Conservation (phyloP, 2,888 invertebrate species). For the Tipula confusa region DNA sequence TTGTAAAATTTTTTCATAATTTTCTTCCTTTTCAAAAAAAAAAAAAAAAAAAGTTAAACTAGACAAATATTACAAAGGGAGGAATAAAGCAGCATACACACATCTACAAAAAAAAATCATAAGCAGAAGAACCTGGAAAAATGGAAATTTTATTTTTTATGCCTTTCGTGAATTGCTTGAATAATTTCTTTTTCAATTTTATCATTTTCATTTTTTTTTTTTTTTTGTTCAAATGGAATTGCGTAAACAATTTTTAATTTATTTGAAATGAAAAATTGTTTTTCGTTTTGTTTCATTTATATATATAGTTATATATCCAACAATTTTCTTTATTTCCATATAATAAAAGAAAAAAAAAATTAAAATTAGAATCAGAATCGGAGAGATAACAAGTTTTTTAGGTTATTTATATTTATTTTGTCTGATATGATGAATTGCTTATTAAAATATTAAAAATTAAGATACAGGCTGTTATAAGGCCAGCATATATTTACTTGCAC, state of each 20-base stretch:
- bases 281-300: background rate
- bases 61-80: background rate
- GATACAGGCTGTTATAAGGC: background rate
- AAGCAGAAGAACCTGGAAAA: slow-evolving; percentile 8
- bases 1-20: background rate
- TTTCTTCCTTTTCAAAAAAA: background rate
- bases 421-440: slow-evolving; percentile 20
- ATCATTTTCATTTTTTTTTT: background rate
- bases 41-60: background rate
- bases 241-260: slow-evolving; percentile 25
- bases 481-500: background rate
- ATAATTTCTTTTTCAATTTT: background rate
- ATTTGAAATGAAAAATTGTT: slow-evolving; percentile 25
- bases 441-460: slow-evolving; percentile 20
- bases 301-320: too few species aligned
- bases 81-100: background rate
- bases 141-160: slow-evolving; percentile 14
- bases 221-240: background rate
- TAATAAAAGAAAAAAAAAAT: background rate
- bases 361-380: background rate
- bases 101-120: background rate
- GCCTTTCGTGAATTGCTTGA: background rate
- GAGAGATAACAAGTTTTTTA: background rate
- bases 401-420: background rate
- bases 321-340: background rate